These are phyloP conservation scores for Lagodon rhomboides DNA, from an alignment of 2,797 vertebrate species.

Conservation along the genomic window DNA sequence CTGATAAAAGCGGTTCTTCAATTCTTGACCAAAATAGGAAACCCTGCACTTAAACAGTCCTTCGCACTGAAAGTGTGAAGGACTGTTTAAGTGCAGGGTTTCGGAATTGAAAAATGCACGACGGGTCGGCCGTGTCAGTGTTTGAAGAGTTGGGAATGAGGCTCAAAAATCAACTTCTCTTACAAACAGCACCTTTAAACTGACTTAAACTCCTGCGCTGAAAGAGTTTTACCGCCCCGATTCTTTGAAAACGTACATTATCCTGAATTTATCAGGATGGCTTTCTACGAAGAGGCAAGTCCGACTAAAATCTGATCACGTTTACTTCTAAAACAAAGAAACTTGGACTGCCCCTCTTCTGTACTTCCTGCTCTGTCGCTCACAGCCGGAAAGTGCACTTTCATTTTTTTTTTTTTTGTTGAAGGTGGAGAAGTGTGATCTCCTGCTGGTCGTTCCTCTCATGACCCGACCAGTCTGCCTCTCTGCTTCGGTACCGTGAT, in stretches of 20 bases:
- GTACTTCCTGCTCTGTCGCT: background rate
- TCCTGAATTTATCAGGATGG: background rate
- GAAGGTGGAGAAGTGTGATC: slow-evolving; percentile 20
- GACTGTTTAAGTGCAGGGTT: no score
- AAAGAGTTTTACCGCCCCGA: background rate
- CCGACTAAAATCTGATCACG: no score
- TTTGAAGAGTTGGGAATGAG: no score
- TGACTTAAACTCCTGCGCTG: background rate
- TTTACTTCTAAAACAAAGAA: background rate
- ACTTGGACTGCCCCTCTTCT: background rate
- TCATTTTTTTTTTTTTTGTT: background rate
- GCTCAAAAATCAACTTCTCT: no score
- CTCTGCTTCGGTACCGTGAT: slow-evolving; percentile 1
- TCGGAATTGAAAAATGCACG: no score
- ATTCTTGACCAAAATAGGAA: no score
- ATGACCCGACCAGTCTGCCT: slow-evolving; percentile 1
- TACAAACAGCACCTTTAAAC: no score
- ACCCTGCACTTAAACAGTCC: no score
- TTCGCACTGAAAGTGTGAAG: no score
- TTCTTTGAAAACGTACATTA: no score
- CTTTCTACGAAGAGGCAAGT: background rate
- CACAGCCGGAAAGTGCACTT: background rate
- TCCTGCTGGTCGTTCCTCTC: background rate
- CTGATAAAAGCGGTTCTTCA: no score
- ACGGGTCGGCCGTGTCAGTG: no score